Evolutionary conservation across 2,888 invertebrate genomes (phyloP).

Genomic region (Harpalus rubripes): DNA sequence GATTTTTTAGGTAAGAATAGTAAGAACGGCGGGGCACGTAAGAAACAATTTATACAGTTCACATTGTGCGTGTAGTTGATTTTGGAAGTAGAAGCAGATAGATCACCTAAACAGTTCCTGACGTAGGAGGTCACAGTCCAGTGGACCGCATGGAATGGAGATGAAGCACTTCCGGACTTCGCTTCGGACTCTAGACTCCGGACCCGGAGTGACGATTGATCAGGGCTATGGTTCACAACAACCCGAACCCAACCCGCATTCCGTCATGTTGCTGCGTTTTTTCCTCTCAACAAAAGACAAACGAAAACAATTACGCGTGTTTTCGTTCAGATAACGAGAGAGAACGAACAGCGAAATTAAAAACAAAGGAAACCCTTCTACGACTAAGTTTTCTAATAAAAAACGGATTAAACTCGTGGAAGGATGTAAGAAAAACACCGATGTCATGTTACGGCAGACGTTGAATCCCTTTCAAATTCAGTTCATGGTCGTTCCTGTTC

Average conservation of each 20-base stretch:
- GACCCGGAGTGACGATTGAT: constrained; percentile 53
- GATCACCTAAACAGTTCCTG: constrained; percentile 33
- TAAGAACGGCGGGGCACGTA: not conserved
- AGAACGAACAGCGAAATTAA: constrained; percentile 54
- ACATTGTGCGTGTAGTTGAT: constrained; percentile 28
- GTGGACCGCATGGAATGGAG: constrained; percentile 61
- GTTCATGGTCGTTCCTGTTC: not conserved
- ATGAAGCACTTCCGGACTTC: constrained; percentile 60
- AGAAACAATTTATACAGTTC: constrained; percentile 20
- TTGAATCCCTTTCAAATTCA: constrained; percentile 43
- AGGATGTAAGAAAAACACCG: constrained; percentile 55
- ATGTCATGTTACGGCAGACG: constrained; percentile 61
- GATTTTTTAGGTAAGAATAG: not conserved
- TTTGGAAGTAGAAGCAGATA: constrained; percentile 30
- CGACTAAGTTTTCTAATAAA: constrained; percentile 65
- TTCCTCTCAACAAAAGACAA: constrained; percentile 51
- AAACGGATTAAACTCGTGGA: constrained; percentile 64
- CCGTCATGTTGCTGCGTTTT: constrained; percentile 56
- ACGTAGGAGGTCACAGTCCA: constrained; percentile 8
- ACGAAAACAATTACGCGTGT: constrained; percentile 61
- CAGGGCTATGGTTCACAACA: constrained; percentile 11
- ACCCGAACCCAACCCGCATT: constrained; percentile 37
- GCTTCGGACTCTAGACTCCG: constrained; percentile 1
- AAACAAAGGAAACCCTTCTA: constrained; percentile 53
- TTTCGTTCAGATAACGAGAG: constrained; percentile 52